phyloP scores from a whole-genome alignment of 1,140 invertebrate species.

The Apis mellifera region DNA sequence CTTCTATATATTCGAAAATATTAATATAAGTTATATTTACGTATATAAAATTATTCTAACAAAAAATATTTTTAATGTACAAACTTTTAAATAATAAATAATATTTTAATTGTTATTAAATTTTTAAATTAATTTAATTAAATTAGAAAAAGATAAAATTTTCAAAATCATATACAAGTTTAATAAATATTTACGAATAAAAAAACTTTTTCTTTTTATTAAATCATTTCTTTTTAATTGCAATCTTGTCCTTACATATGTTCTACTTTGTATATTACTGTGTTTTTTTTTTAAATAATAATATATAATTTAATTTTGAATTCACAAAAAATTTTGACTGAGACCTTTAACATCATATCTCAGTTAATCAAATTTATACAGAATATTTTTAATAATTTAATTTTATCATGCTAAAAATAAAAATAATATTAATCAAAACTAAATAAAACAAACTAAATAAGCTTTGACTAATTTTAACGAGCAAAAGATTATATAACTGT shows the following conservation, averaged over 20 bases:
- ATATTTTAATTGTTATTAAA: too few relatives aligned
- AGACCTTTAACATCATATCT: slow-evolving; percentile 61
- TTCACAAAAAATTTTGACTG: slow-evolving; percentile 39
- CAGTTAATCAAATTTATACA: slow-evolving; percentile 36
- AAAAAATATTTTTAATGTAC: too few relatives aligned
- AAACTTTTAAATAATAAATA: too few relatives aligned
- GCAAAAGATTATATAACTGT: not conserved
- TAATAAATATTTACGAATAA: too few relatives aligned
- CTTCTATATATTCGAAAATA: too few relatives aligned
- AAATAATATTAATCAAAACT: not conserved
- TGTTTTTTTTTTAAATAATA: not conserved
- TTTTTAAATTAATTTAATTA: too few relatives aligned
- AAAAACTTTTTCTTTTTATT: too few relatives aligned
- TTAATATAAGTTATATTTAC: too few relatives aligned
- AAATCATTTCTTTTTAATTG: not conserved
- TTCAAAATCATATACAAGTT: too few relatives aligned
- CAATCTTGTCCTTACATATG: not conserved
- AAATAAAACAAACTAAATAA: not conserved
- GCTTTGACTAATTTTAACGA: not conserved
- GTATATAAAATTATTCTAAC: too few relatives aligned
- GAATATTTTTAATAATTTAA: not conserved
- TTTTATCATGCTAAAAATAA: not conserved
- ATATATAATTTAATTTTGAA: not conserved
- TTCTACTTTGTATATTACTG: too few relatives aligned
- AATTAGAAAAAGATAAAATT: too few relatives aligned